Base-by-base conservation (phyloP, 1,140 invertebrate genomes). In the Physella acuta region DNA sequence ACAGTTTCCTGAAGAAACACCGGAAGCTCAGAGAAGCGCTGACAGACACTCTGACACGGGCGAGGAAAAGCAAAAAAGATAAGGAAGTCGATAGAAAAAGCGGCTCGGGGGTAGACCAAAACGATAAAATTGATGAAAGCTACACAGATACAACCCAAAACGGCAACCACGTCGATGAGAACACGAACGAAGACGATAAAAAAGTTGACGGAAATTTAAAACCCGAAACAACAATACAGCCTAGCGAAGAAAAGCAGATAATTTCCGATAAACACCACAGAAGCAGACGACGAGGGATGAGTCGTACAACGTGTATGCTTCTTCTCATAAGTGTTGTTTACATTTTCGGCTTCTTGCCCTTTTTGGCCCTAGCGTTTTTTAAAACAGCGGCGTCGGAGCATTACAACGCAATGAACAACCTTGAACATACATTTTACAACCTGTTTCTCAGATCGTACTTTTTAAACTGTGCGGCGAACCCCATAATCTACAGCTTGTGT, bases 391-490 rank as follows among this genome's bases (percentile, higher is more conserved):
- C 51, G 8, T 52, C 64, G 4, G 58, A 71, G 3, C 71, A 71
- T 37, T 62, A 75, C 28, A 71, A 71, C 36, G 66, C 71, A 5
- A 16, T 62, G 24, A 61, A 68, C 39, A 51, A 56, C 1, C 56
- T 71, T 0, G 31, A 58, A 11, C 58, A 44, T 20, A 33, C 53
- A 0, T 1, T 39, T 11, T 56, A 56, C 14, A 74, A 75, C 37
- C 37, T 78, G 53, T 70, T 74, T 24, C 59, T 76, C 3, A 70
- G 77, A 53, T 72, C 75, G 14, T 76, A 75, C 70, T 76, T 78
- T 30, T 73, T 78, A 20, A 78, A 78, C 70, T 75, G 75, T 68
- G 73, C 72, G 30, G 75, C 73, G n/a, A 78, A 78, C 60, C 75
- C 77, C 26, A 71, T 78, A 26, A 75, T 78, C 30, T 78, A 78